Evolutionary conservation across 2,888 invertebrate genomes (phyloP), one percentile per base, ranked within the genome.

Genomic region (Pollenia labialis): DNA sequence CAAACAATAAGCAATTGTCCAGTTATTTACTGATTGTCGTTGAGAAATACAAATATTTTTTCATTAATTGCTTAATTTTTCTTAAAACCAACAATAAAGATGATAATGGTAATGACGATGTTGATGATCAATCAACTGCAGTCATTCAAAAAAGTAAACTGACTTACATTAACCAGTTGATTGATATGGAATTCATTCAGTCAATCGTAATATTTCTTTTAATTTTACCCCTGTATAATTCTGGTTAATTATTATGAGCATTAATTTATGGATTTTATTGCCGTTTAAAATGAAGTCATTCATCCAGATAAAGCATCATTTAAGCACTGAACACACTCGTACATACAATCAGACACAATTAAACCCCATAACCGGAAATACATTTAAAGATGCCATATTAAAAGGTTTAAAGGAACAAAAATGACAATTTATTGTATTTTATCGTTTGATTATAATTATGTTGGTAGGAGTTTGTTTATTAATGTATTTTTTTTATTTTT

Each of bases 231-330:
- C 40, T 8, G 6, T 32, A 48, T 74, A 18, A 74, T 58, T 54
- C 46, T 54, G 72, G 54, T 72, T 66, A 72, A 66, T 72, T 64
- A 42, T 64, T 64, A 48, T 64, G n/a, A 56, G 50, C 42, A 18
- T 42, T 66, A 50, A 81, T 81, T 66, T 42, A 50, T 50, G 42
- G 56, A 50, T 58, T 32, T 66, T 58, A 18, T 66, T 81, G 18
- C 14, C 8, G 40, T 46, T 66, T 46, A 32, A 12, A 62, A 18
- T 62, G 16, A 42, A n/a, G 48, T 50, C 42, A 12, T 62, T 12
- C 18, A 50, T 60, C 12, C 12, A 52, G n/a, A 52, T 16, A 12
- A 46, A 44, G 46, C 18, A 46, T 12, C 18, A 12, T 16, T 11
- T 16, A 44, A 71, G 52, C 12, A 40, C 2, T 16, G 52, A 14